Percentiles rank a stretch among this genome's conserved stretches.
phyloP scores from a whole-genome alignment of 2,113 vertebrate genomes.

The Melanotaenia duboulayi region DNA sequence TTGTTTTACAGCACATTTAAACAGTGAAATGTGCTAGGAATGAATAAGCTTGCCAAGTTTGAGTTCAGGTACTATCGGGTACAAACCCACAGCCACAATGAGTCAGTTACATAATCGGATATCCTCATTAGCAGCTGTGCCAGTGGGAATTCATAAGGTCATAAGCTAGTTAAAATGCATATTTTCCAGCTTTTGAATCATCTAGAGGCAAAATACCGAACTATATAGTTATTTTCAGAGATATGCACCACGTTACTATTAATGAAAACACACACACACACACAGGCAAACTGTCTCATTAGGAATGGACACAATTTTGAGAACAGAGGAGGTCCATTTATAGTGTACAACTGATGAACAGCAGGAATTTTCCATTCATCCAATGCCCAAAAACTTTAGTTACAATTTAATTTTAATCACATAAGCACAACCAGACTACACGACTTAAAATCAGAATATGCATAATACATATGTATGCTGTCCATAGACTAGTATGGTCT shows the following conservation, averaged over 20 bases:
- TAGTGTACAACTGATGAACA: too few species aligned
- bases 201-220: constrained; percentile 13
- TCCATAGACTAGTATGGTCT: not conserved
- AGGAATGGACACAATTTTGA: not conserved
- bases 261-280: not conserved
- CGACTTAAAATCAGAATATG: constrained; percentile 21
- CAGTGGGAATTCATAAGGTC: constrained; percentile 17
- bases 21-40: constrained; percentile 17
- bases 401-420: too few species aligned
- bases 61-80: constrained; percentile 1
- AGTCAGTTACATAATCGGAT: constrained; percentile 17
- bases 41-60: constrained; percentile 16
- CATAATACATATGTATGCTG: not conserved
- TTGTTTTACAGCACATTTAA: too few species aligned
- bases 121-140: constrained; percentile 42
- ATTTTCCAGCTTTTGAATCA: constrained; percentile 7
- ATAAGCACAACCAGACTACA: not conserved
- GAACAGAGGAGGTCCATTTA: too few species aligned
- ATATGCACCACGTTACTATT: not conserved
- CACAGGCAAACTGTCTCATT: not conserved
- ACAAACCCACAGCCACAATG: constrained; percentile 18
- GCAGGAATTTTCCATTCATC: too few species aligned
- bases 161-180: constrained; percentile 1
- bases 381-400: too few species aligned
- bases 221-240: too few species aligned